Conservation (phyloP, 2,888 invertebrate species). For the Polydrusus tereticollis region DNA sequence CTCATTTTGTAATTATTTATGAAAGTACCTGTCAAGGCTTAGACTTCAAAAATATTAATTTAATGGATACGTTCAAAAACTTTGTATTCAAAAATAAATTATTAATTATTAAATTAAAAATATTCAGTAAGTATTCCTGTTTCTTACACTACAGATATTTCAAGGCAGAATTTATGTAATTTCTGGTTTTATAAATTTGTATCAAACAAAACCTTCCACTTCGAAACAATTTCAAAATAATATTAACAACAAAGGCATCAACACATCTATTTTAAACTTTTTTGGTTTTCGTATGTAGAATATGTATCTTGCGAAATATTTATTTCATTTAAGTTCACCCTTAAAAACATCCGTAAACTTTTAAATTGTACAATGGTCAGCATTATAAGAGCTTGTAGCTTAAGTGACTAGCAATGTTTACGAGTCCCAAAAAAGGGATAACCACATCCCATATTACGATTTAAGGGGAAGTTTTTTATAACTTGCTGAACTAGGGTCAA, state of each 20-base stretch:
- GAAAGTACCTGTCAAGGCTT: neutral
- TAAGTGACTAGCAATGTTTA: neutral
- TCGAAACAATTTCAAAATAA: too few relatives aligned
- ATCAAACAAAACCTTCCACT: too few relatives aligned
- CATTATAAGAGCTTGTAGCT: neutral
- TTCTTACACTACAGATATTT: too few relatives aligned
- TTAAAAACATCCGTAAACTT: too few relatives aligned
- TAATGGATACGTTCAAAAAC: neutral
- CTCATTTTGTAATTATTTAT: conserved; percentile 4
- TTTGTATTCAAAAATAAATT: neutral
- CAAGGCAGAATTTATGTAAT: neutral
- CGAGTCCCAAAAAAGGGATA: conserved; percentile 1
- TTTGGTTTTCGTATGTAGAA: too few relatives aligned
- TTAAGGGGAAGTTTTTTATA: neutral
- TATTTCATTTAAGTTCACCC: too few relatives aligned
- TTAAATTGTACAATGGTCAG: neutral
- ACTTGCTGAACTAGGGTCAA: neutral
- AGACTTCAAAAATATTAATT: neutral
- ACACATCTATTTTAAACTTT: too few relatives aligned
- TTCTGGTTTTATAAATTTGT: neutral
- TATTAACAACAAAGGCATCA: too few relatives aligned
- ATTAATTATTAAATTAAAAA: neutral
- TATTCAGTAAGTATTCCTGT: too few relatives aligned
- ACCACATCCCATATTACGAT: neutral
- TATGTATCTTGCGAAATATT: too few relatives aligned